Conservation (phyloP, 2,888 invertebrate genomes). For the Cantharis rufa region DNA sequence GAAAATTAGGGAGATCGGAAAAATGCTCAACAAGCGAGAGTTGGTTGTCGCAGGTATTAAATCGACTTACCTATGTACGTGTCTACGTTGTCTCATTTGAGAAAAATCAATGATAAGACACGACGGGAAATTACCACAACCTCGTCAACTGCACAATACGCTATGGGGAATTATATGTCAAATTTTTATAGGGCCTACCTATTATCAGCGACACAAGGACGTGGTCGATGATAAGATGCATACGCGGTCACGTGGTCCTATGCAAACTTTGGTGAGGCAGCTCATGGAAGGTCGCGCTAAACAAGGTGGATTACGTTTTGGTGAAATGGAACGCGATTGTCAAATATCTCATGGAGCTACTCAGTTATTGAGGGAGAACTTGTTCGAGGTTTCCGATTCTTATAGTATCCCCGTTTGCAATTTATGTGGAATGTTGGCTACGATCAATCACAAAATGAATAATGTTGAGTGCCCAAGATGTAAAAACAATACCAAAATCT, state of each 20-base stretch:
- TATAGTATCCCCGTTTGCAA: slow-evolving; percentile 98
- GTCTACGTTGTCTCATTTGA: slow-evolving; percentile 95
- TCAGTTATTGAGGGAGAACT: slow-evolving; percentile 91
- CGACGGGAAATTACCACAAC: slow-evolving; percentile 98
- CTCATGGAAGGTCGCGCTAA: slow-evolving; percentile 99
- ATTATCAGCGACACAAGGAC: slow-evolving; percentile 98
- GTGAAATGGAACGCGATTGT: slow-evolving; percentile 99
- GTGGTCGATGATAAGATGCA: no score
- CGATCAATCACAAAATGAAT: no score
- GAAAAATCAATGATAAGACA: slow-evolving; percentile 98
- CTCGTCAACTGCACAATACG: slow-evolving; percentile 98
- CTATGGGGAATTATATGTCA: slow-evolving; percentile 99
- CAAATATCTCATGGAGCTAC: slow-evolving; percentile 99
- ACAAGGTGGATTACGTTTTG: slow-evolving; percentile 98
- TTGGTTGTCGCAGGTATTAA: slow-evolving; percentile 97
- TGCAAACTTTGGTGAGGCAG: slow-evolving; percentile 97
- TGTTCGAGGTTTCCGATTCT: slow-evolving; percentile 99
- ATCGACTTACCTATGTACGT: slow-evolving; percentile 97
- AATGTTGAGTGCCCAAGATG: no score
- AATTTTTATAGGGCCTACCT: slow-evolving; percentile 87
- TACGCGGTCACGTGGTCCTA: slow-evolving; percentile 91
- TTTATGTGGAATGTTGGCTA: slow-evolving; percentile 73
- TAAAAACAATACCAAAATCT: no score
- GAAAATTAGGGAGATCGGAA: slow-evolving; percentile 99
- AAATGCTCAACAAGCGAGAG: slow-evolving; percentile 97